phyloP scores from a whole-genome alignment of 2,888 invertebrate genomes.

The Stenolophus ochropezus region DNA sequence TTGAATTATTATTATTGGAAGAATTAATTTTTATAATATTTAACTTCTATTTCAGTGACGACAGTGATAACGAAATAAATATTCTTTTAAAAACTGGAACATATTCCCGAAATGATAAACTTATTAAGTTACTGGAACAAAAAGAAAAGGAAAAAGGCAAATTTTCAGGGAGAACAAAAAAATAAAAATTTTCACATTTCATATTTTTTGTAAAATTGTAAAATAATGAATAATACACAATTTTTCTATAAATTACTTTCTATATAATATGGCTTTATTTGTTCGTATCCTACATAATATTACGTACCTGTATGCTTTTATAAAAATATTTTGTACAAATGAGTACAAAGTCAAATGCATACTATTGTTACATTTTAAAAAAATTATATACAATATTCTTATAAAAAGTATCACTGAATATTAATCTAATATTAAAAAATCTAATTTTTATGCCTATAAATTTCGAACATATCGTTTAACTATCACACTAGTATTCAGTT shows the following conservation, averaged over 20 bases:
- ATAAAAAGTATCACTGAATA: conserved; percentile 42
- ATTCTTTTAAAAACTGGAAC: conserved; percentile 15
- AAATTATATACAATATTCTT: conserved; percentile 22
- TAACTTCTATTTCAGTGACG: not conserved
- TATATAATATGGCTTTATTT: conserved; percentile 37
- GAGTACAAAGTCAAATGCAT: conserved; percentile 11
- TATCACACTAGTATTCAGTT: conserved; percentile 49
- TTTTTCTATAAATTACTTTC: not conserved
- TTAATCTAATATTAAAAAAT: not conserved
- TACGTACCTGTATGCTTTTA: conserved; percentile 18
- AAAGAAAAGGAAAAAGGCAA: not conserved
- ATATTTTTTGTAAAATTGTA: not conserved
- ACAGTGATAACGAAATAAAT: not conserved
- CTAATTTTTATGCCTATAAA: not conserved
- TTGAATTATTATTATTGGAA: not conserved
- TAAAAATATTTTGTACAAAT: conserved; percentile 38
- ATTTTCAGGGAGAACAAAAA: not conserved
- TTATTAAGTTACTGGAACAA: not conserved
- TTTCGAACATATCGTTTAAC: not conserved
- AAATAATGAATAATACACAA: not conserved
- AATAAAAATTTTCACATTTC: not conserved
- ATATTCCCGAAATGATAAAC: not conserved
- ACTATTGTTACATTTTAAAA: conserved; percentile 11
- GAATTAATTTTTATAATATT: not conserved
- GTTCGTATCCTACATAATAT: conserved; percentile 7